Base-by-base conservation (phyloP, 2,888 invertebrate genomes). In the Chaetogeoica ovagalla region DNA sequence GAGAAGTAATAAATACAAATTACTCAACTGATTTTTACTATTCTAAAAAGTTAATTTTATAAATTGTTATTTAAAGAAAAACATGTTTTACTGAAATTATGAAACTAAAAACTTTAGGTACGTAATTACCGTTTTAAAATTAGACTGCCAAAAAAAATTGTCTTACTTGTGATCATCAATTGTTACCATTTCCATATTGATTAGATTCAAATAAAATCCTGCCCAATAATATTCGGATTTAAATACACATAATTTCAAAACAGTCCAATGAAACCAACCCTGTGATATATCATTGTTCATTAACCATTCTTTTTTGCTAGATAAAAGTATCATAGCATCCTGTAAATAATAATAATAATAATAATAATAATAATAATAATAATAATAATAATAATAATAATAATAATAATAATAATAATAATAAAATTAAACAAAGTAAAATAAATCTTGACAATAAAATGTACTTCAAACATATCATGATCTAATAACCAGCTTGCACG, bases 401-500 rank as follows among this genome's bases (percentile, higher is more conserved):
- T 30, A 62, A 55, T 62, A 60, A 19, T 15, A 69, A 60, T 9
- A 30, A 30, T 30, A 30, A 30, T 30, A n/a, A 30, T 30, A 30
- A 30, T 30, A n/a, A 76, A 60, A 69, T 68, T 4, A 66, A 79
- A 11, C 19, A 62, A 62, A 77, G 21, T 66, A 30, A 17, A 11
- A 19, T 2, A 60, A 69, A 62, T 39, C 55, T 37, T 30, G 30
- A 9, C 39, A 19, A 57, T 15, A 30, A 11, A 7, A 43, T 8
- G 81, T 86, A 93, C 94, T 86, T 92, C 90, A 86, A 92, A 94
- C 85, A 94, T 91, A 82, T 92, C 91, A 85, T 95, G 95, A 87
- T 97, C 96, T 19, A 97, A 88, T 83, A 93, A 91, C 96, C 96
- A 96, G 86, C 95, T 93, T 0, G 93, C 95, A 84, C 94, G 94